Conservation (phyloP, 2,113 vertebrate species). For the Oryzias celebensis region DNA sequence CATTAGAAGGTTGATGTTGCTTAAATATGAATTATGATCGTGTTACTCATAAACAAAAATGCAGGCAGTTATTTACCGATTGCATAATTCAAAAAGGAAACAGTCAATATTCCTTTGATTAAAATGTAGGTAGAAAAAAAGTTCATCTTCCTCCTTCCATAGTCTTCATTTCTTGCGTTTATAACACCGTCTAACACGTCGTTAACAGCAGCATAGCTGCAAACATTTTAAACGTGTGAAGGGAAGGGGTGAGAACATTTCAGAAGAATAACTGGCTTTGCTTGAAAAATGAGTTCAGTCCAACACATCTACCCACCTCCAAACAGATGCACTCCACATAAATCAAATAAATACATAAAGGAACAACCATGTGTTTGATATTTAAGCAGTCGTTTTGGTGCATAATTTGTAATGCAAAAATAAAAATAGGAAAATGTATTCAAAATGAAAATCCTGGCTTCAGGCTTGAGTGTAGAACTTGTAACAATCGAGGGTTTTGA, state of each 20-base stretch:
- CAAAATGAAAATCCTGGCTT: too few relatives aligned
- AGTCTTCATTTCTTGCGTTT: neutral
- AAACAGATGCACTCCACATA: neutral
- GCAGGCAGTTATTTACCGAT: too few relatives aligned
- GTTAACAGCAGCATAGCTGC: conserved; percentile 8
- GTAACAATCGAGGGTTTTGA: too few relatives aligned
- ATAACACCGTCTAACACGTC: neutral
- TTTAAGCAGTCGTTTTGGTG: too few relatives aligned
- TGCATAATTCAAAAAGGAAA: too few relatives aligned
- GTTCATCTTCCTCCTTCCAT: neutral
- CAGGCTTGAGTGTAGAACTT: too few relatives aligned
- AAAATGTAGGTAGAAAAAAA: too few relatives aligned
- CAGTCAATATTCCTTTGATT: too few relatives aligned
- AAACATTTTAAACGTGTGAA: conserved; percentile 1
- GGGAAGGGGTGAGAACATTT: conserved; percentile 10
- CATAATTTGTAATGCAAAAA: conserved; percentile 37
- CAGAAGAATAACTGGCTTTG: conserved; percentile 17
- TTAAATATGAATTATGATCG: too few relatives aligned
- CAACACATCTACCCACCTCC: conserved; percentile 8
- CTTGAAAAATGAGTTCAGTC: conserved; percentile 8
- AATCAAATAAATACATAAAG: conserved; percentile 11
- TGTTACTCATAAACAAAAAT: too few relatives aligned
- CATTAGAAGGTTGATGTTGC: too few relatives aligned
- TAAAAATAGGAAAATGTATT: conserved; percentile 9
- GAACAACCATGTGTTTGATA: too few relatives aligned